phyloP scores from a whole-genome alignment of 2,113 vertebrate species.

The Gorsachius goisagi region DNA sequence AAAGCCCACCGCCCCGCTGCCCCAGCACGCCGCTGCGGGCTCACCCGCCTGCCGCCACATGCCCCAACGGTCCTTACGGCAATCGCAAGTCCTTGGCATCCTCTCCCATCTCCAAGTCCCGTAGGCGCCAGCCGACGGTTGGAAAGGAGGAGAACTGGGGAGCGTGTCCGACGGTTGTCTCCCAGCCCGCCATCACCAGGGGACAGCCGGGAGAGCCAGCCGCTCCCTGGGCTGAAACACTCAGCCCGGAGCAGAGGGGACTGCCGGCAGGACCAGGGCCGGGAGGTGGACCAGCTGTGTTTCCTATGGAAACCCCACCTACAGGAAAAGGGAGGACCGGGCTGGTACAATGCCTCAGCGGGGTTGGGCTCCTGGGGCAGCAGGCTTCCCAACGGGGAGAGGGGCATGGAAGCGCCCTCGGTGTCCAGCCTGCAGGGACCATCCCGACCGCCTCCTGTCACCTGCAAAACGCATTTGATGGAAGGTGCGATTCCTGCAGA shows the following conservation, averaged over 20 bases:
- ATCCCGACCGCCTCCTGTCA: not conserved
- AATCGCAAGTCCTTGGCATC: not conserved
- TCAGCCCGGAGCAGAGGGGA: not conserved
- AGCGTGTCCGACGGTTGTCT: not conserved
- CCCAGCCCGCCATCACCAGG: not conserved
- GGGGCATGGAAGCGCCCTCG: not conserved
- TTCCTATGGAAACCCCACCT: slow-evolving; percentile 84
- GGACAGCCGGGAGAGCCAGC: not conserved
- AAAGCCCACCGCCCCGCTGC: not conserved
- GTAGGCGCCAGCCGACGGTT: not conserved
- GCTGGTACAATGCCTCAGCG: slow-evolving; percentile 35
- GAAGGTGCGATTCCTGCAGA: not conserved
- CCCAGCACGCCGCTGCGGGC: not conserved
- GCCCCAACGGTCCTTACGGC: not conserved
- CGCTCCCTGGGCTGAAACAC: not conserved
- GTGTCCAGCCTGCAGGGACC: not conserved
- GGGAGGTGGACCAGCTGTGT: slow-evolving; percentile 65
- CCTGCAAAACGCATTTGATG: accelerated
- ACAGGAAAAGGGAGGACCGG: slow-evolving; percentile 81
- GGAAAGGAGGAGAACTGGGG: not conserved
- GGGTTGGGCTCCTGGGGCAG: not conserved
- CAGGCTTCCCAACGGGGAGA: not conserved
- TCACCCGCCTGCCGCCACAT: not conserved
- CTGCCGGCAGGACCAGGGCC: slow-evolving; percentile 2
- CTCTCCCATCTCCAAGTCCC: not conserved